Evolutionary conservation across 1,140 invertebrate species (phyloP).

Genomic region (Drosophila punjabiensis): DNA sequence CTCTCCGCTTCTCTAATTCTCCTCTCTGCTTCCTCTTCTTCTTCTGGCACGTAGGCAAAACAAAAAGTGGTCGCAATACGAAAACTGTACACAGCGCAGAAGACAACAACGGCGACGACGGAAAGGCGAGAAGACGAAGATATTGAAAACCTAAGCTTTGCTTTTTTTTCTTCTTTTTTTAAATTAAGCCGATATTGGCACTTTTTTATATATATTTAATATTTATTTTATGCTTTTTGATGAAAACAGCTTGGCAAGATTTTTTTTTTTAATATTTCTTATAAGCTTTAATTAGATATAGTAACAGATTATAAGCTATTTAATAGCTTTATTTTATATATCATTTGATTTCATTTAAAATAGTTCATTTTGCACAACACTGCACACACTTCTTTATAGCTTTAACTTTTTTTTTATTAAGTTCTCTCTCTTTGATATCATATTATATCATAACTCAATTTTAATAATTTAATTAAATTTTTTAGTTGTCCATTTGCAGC

Average conservation of each 20-base stretch:
- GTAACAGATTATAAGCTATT: neutral
- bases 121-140: slow-evolving; percentile 4
- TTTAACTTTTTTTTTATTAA: slow-evolving; percentile 10
- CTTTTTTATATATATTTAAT: neutral
- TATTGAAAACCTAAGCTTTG: slow-evolving; percentile 4
- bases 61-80: slow-evolving; percentile 62
- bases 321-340: neutral
- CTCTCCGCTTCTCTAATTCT: slow-evolving; percentile 28
- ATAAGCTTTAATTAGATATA: neutral
- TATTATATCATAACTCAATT: neutral
- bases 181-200: neutral
- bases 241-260: slow-evolving; percentile 1
- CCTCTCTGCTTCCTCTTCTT: slow-evolving; percentile 24
- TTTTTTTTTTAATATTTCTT: slow-evolving; percentile 7
- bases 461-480: neutral
- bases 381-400: slow-evolving; percentile 19
- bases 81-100: slow-evolving; percentile 65
- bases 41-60: slow-evolving; percentile 66
- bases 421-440: slow-evolving; percentile 20
- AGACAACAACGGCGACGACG: slow-evolving; percentile 18
- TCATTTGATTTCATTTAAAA: slow-evolving; percentile 2
- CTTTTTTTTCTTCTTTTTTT: neutral
- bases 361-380: slow-evolving; percentile 60
- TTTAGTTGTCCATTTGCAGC: slow-evolving; percentile 36
- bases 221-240: neutral